A percentile compares a stretch with the other conserved stretches of the same genome.
phyloP scores from a whole-genome alignment of 2,888 invertebrate species.

The Reticulitermes lucifugus region DNA sequence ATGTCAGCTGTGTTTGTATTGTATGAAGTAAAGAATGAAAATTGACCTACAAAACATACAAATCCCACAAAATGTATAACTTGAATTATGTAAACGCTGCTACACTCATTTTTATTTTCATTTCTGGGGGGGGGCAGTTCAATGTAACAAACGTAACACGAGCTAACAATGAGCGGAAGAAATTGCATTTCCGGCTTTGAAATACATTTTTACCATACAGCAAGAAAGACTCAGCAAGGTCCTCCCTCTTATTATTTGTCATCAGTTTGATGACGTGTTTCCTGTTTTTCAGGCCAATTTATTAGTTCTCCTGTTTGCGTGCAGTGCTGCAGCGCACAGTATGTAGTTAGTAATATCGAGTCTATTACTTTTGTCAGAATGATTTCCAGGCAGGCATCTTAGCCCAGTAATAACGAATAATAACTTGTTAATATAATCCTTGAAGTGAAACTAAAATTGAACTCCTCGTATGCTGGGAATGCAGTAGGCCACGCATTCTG shows the following conservation, averaged over 20 bases:
- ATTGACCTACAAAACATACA: too few relatives aligned
- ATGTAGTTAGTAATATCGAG: neutral
- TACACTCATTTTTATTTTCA: neutral
- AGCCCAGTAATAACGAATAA: neutral
- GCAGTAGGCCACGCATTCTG: neutral
- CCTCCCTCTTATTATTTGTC: slow-evolving; percentile 9
- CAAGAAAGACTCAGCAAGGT: neutral
- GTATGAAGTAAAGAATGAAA: too few relatives aligned
- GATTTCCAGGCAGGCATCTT: neutral
- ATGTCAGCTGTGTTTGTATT: too few relatives aligned
- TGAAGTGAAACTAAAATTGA: slow-evolving; percentile 5
- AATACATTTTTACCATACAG: neutral
- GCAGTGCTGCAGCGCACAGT: neutral
- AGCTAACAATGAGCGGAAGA: neutral
- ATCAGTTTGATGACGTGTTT: slow-evolving; percentile 24
- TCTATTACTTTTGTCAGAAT: neutral
- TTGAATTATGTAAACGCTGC: neutral
- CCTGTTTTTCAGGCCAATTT: slow-evolving; percentile 3
- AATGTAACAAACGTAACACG: neutral
- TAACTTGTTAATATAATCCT: neutral
- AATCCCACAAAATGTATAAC: too few relatives aligned
- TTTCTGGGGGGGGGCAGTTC: neutral
- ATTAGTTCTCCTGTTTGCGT: slow-evolving; percentile 8
- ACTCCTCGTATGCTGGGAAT: neutral
- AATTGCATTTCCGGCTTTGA: slow-evolving; percentile 13